Conservation (phyloP, 2,888 invertebrate genomes). For the Drosophila atripex region DNA sequence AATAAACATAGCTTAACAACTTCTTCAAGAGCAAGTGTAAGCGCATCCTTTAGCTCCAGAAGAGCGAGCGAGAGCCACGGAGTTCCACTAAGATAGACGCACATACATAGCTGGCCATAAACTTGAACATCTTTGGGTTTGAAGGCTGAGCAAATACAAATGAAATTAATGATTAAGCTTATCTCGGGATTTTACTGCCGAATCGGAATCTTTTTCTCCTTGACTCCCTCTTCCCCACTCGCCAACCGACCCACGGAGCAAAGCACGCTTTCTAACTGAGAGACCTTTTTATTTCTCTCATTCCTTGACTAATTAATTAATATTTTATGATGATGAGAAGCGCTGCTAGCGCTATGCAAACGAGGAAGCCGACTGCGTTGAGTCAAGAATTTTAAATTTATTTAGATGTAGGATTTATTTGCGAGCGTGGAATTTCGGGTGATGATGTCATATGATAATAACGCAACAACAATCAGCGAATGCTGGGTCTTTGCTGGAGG, state of each 20-base stretch:
- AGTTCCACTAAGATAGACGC: conserved; percentile 2
- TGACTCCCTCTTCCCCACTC: not conserved
- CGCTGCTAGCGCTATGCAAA: conserved; percentile 64
- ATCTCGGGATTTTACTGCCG: conserved; percentile 65
- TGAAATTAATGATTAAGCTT: conserved; percentile 69
- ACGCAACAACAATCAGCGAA: conserved; percentile 58
- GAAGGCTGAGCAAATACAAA: conserved; percentile 66
- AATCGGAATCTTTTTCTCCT: conserved; percentile 42
- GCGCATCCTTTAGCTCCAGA: not conserved
- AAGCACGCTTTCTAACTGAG: conserved; percentile 68
- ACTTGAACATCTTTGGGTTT: conserved; percentile 65
- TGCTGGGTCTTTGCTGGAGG: not conserved
- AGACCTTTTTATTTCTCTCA: conserved; percentile 28
- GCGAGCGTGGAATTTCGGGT: conserved; percentile 81
- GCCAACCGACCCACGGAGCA: conserved; percentile 8
- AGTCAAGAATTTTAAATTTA: conserved; percentile 73
- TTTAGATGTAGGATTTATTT: conserved; percentile 80
- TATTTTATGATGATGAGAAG: conserved; percentile 72
- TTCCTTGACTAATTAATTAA: conserved; percentile 69
- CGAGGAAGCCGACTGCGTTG: conserved; percentile 69
- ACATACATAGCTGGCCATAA: conserved; percentile 55
- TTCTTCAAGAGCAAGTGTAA: conserved; percentile 58
- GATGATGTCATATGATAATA: conserved; percentile 83
- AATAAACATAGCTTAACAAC: conserved; percentile 71
- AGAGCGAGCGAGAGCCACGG: not conserved